Evolutionary conservation across 2,113 vertebrate genomes (phyloP), one percentile per base, ranked within the genome.

Genomic region (Sprattus sprattus): DNA sequence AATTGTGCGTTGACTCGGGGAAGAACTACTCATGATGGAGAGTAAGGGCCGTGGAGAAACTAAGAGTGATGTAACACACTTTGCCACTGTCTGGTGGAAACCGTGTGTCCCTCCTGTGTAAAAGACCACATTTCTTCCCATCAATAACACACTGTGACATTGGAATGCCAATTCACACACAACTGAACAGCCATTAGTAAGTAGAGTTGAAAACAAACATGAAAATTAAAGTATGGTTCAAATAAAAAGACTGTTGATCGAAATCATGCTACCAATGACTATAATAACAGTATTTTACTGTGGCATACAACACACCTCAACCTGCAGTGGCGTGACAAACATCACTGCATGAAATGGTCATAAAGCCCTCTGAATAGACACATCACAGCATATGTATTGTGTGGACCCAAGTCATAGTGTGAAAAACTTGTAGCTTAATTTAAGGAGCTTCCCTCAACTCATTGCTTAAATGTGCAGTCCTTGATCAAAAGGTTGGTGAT

Each of bases 1-100:
- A 88, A 88, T 90, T 81, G 87, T 84, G 87, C 57, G 60, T 52
- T 84, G 83, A 85, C 81, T 28, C 32, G 28, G 45, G 52, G 52
- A 88, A 32, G 80, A 84, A 87, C 86, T 86, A 50, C 52, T 86
- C 87, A 67, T 86, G 81, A 80, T n/a, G 75, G 44, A 64, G 16
- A 39, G 82, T 15, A 44, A 83, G 16, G 47, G 6, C 45, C 28
- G 15, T 13, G 71, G 71, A 78, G 28, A 78, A 32, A 78, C 71
- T 78, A 78, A 78, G 9, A 28, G 32, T 78, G 71, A 78, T 78
- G 71, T 32, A 78, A 32, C 71, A 16, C 13, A 15, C 71, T 16
- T 78, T 11, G 71, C 32, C 2, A 32, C 25, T 32, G 71, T 78
- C 71, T 28, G 3, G 71, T 32, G 28, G 71, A 39, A 16, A 44